These are phyloP conservation scores for Lutjanus argentimaculatus DNA, from an alignment of 2,797 vertebrate genomes.

Conservation along the genomic window DNA sequence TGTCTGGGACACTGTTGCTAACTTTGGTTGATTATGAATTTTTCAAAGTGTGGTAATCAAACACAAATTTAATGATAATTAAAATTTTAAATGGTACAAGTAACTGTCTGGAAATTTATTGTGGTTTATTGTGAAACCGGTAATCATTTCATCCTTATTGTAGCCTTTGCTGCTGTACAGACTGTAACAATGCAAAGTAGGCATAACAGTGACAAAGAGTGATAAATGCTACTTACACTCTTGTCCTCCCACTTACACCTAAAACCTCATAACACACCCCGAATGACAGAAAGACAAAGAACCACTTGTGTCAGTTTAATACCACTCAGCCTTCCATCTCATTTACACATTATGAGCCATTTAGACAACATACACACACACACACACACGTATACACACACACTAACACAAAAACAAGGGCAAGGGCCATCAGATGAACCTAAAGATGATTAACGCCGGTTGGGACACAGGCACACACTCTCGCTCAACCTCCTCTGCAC, in stretches of 20 bases:
- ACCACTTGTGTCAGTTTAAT: constrained; percentile 89
- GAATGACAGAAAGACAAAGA: constrained; percentile 83
- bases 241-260: constrained; percentile 78
- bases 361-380: constrained; percentile 88
- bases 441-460: constrained; percentile 97
- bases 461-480: constrained; percentile 89
- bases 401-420: constrained; percentile 79
- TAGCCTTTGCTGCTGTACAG: neutral
- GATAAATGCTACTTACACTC: constrained; percentile 74
- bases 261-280: constrained; percentile 78
- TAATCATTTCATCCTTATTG: neutral
- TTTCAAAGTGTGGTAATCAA: no score
- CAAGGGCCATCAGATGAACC: constrained; percentile 90
- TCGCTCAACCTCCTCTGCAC: constrained; percentile 92
- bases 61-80: no score
- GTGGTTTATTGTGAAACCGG: no score
- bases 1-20: no score
- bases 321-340: constrained; percentile 91
- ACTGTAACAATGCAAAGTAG: constrained; percentile 35
- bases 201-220: constrained; percentile 62
- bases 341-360: constrained; percentile 92
- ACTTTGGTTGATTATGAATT: no score
- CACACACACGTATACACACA: constrained; percentile 28
- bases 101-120: no score
- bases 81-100: no score